Evolutionary conservation across 1,140 invertebrate species (phyloP), one percentile per base, ranked within the genome.

Genomic region (Sycophaga agraensis): DNA sequence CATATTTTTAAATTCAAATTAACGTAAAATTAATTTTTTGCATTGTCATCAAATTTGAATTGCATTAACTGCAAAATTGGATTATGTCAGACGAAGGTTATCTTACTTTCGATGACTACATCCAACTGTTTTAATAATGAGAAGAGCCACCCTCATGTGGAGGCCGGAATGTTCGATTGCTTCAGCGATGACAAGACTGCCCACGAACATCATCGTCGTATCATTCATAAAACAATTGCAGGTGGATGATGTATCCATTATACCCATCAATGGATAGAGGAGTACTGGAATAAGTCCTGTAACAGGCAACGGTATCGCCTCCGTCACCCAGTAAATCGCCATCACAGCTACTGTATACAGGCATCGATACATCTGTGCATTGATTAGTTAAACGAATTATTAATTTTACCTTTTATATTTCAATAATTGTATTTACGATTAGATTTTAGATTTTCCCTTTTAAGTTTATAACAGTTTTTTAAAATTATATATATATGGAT

Each of bases 281-380:
- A 86, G 76, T 0, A 89, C 77, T 1, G 88, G 88, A 21, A 89
- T 70, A 1, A 89, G 71, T 12, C 87, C 83, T 4, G 88, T 88
- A 21, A 88, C 79, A 0, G 86, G 79, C 9, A 89, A 72, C 0
- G 88, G 87, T 4, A 89, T 61, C 0, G 83, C 84, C 72, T 89
- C 88, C 2, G 86, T 85, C 70, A 89, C 83, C 87, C 87, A 89
- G 64, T 81, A 89, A 24, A 86, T 66, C 0, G 85, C 86, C 85
- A 89, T 88, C 35, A 89, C 31, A 0, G 81, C 53, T 8, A 89
- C 77, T 0, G 84, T 80, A 68, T 85, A 89, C 0, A 83, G 77
- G 68, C 87, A 88, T 17, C 64, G 66, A 54, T 74, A 76, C 71
- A 72, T 74, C 76, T 78, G 55, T n/a, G n/a, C n/a, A n/a, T n/a